Conservation (phyloP, 2,888 invertebrate genomes). For the Clivina fossor region DNA sequence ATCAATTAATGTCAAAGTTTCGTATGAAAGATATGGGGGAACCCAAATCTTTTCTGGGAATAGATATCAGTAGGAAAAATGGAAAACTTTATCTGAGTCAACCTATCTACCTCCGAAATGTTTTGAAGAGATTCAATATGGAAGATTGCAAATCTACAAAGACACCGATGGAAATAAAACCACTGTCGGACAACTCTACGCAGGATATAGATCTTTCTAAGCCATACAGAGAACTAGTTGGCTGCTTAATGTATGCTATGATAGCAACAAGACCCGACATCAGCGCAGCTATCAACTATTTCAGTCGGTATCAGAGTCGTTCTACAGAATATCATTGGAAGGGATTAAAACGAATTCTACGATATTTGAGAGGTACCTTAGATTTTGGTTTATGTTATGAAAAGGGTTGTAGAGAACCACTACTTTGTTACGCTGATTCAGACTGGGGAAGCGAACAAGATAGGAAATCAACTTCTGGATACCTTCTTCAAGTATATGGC, state of each 20-base stretch:
- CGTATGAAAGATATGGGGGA: conserved; percentile 43
- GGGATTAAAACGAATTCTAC: conserved; percentile 39
- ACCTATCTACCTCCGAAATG: conserved; percentile 37
- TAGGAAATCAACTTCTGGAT: conserved; percentile 44
- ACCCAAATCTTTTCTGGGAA: conserved; percentile 41
- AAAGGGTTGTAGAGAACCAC: conserved; percentile 3
- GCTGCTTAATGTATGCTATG: conserved; percentile 25
- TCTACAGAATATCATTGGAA: conserved; percentile 37
- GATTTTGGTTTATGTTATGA: conserved; percentile 30
- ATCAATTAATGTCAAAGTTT: conserved; percentile 39
- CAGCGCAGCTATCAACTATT: conserved; percentile 29
- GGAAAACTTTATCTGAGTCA: conserved; percentile 41
- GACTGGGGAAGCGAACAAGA: conserved; percentile 41
- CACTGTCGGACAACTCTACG: too few relatives aligned
- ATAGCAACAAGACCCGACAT: conserved; percentile 26
- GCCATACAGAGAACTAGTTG: conserved; percentile 26
- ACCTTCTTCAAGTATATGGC: conserved; percentile 40
- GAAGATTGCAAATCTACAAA: conserved; percentile 38
- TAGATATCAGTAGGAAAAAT: conserved; percentile 38
- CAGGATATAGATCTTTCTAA: too few relatives aligned
- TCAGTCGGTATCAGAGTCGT: conserved; percentile 20
- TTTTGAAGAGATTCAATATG: conserved; percentile 42
- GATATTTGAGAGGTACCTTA: conserved; percentile 35
- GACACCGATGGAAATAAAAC: conserved; percentile 40
- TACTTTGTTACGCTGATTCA: conserved; percentile 40